Evolutionary conservation across 2,888 invertebrate genomes (phyloP).

Genomic region (Diarsia brunnea): DNA sequence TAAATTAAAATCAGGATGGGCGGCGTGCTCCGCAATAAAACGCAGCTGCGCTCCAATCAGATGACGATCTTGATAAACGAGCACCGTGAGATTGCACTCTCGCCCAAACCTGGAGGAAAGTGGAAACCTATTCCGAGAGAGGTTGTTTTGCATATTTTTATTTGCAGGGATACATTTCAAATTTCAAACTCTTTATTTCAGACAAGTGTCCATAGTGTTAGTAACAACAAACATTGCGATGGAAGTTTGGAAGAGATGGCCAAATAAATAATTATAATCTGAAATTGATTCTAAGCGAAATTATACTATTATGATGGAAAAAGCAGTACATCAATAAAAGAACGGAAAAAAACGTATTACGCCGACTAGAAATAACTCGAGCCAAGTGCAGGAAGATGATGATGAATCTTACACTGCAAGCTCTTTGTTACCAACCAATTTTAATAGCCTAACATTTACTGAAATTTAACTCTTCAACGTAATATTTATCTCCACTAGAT

Average conservation of each 20-base stretch:
- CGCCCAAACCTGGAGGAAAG: slow-evolving; percentile 64
- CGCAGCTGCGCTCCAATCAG: slow-evolving; percentile 89
- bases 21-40: slow-evolving; percentile 88
- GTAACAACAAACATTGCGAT: too few relatives aligned
- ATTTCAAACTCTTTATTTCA: too few relatives aligned
- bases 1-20: slow-evolving; percentile 89
- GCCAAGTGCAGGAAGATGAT: too few relatives aligned
- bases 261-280: background rate
- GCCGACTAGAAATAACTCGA: too few relatives aligned
- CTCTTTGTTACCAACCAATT: background rate
- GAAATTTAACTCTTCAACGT: background rate
- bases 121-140: slow-evolving; percentile 28
- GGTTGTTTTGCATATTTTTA: slow-evolving; percentile 21
- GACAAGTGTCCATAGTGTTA: too few relatives aligned
- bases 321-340: too few relatives aligned
- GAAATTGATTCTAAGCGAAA: background rate
- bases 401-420: background rate
- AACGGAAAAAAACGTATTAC: too few relatives aligned
- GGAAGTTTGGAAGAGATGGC: background rate
- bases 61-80: slow-evolving; percentile 90
- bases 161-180: background rate
- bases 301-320: too few relatives aligned
- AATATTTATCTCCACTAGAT: background rate
- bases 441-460: background rate
- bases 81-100: slow-evolving; percentile 89